Evolutionary conservation across 2,888 invertebrate species (phyloP).

Genomic region (Ephialtes manifestator): DNA sequence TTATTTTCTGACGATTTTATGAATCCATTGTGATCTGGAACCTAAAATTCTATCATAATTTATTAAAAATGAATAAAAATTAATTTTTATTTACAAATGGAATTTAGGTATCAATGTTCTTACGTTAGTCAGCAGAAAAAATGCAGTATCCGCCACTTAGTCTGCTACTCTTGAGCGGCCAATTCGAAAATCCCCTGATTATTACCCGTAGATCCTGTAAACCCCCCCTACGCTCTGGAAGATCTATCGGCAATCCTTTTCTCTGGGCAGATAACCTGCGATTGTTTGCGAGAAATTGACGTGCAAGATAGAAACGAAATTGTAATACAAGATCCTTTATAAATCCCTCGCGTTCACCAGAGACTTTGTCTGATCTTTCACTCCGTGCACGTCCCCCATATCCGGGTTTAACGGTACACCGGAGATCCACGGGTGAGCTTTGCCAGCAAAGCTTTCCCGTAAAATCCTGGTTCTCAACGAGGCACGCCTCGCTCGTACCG

Average conservation of each 20-base stretch:
- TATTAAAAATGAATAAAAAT: too few species aligned
- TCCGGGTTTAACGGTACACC: constrained; percentile 28
- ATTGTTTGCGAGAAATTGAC: neutral
- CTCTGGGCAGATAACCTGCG: neutral
- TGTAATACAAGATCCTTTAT: constrained; percentile 12
- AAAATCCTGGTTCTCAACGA: constrained; percentile 11
- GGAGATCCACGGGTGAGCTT: constrained; percentile 18
- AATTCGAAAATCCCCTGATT: neutral
- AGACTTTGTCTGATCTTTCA: constrained; percentile 20
- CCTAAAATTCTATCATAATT: too few species aligned
- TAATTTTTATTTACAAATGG: too few species aligned
- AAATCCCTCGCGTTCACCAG: neutral
- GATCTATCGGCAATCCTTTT: neutral
- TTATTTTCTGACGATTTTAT: too few species aligned
- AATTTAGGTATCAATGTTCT: too few species aligned
- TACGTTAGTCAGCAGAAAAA: too few species aligned
- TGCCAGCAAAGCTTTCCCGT: neutral
- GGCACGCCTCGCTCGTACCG: neutral
- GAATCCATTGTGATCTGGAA: too few species aligned
- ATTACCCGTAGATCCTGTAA: neutral
- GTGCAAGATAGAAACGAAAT: neutral
- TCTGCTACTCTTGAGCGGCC: neutral
- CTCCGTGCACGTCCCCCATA: constrained; percentile 8
- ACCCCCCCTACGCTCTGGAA: neutral
- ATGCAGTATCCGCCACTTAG: neutral